Base-by-base conservation (phyloP, 2,888 invertebrate genomes). In the Drosophila melanosoma region DNA sequence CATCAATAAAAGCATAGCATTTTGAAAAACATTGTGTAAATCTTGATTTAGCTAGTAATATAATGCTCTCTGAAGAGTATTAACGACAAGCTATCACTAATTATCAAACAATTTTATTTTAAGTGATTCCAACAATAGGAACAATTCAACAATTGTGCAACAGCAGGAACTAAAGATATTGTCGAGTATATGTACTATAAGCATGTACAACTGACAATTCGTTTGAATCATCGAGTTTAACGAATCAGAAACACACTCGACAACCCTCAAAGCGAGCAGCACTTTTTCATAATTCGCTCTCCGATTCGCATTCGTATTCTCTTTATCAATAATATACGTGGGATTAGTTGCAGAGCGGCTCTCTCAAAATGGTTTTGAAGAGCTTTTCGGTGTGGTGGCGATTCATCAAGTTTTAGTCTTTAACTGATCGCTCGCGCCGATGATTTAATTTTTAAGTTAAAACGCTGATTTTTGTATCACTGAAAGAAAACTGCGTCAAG, bases 391-490 rank as follows among this genome's bases (percentile, higher is more conserved):
- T 54, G 65, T 54, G 52, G 75, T 69, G 74, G 82, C 85, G 83
- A 87, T 82, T 87, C 88, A 82, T 87, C 66, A 89, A 69, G 69
- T 81, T 83, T 89, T 83, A 92, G 92, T 92, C 92, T 92, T 91
- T 87, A 91, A 90, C 92, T 91, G 93, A 92, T 91, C 92, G 93
- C 92, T 83, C 91, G 87, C 79, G 89, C 74, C 92, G 92, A 93
- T 93, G 93, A 92, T 92, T 92, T 91, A 90, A 92, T 91, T 91
- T 90, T 88, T 92, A 92, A 91, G 91, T 87, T 87, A 74, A 76
- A 81, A 84, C 81, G 87, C 81, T 60, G 69, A 74, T 73, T 66
- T 63, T 59, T 63, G 53, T 76, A 58, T 40, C 61, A 70, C 77
- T 58, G 81, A 63, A 77, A 74, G 72, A 80, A 85, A 49, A 51